Evolutionary conservation across 1,140 invertebrate species (phyloP), one percentile per base, ranked within the genome.

Genomic region (Habropoda laboriosa): DNA sequence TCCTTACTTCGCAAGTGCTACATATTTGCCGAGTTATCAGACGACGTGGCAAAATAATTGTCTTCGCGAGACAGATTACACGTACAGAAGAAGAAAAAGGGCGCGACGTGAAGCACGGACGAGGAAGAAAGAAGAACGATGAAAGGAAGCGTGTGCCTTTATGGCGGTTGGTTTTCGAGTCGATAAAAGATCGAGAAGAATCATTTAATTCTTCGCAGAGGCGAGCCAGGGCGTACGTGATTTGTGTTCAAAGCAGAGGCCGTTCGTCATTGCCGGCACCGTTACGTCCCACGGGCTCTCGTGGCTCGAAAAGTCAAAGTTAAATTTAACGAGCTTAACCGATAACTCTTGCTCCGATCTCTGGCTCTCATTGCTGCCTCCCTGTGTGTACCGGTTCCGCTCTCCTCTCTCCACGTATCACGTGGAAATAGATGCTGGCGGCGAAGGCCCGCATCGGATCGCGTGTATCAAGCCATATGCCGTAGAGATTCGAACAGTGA

Each of bases 401-500:
- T 30, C 42, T 32, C 63, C 3, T 10, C 18, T 30, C 45, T 53
- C 35, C 67, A 53, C 40, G 45, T 67, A 72, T 47, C 35, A 12
- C 72, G 53, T 74, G 83, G 75, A 58, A 64, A 81, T 79, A 78
- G 79, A 78, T 81, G 66, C 55, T 27, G 67, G 42, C 51, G 72
- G 63, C 73, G 70, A 67, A 85, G 70, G 32, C 51, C 72, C 38
- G 60, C 75, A 53, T 71, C 38, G 68, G 35, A 66, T 74, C 63
- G 76, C 78, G 73, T 71, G 82, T 70, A 81, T 85, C 83, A 76
- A 67, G 78, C 80, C 49, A 79, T 83, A 80, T 83, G 80, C 87
- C 85, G 76, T 78, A 27, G 87, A 88, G 87, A 83, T 89, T 89
- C 70, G 80, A 80, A 87, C 80, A 77, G 85, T 81, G 83, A 88